Evolutionary conservation across 2,797 vertebrate species (phyloP).

Genomic region (Crocodylus rhombifer): DNA sequence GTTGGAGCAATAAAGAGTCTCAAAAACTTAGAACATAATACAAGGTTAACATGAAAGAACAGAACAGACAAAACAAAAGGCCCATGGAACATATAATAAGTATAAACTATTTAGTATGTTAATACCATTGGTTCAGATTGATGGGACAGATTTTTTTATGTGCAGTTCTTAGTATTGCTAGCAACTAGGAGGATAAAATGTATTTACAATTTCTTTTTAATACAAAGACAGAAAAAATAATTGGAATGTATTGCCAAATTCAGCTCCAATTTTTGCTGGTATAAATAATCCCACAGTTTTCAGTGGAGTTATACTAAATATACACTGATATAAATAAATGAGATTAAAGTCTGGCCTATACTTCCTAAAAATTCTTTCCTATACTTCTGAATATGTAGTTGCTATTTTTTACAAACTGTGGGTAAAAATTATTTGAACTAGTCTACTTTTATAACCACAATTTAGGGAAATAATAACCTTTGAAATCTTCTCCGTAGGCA

Average conservation of each 20-base stretch:
- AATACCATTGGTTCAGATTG: background rate
- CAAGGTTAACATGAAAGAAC: background rate
- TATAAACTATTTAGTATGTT: background rate
- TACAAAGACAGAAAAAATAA: background rate
- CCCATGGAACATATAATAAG: background rate
- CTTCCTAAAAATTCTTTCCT: background rate
- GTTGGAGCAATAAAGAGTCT: background rate
- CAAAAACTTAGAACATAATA: background rate
- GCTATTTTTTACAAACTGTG: background rate
- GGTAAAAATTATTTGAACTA: background rate
- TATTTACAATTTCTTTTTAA: background rate
- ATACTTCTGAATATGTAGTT: background rate
- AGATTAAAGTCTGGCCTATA: background rate
- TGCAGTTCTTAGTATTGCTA: background rate
- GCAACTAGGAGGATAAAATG: background rate
- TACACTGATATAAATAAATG: background rate
- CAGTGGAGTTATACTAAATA: background rate
- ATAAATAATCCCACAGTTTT: background rate
- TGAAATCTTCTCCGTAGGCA: background rate
- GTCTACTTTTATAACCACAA: background rate
- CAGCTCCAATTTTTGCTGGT: background rate
- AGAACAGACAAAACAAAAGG: background rate
- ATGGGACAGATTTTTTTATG: background rate
- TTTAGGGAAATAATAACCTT: background rate
- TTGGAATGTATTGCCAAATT: background rate